Evolutionary conservation across 64 coral and sea anemone genomes (phyloP), one percentile per base, ranked within the genome.

Genomic region (Astreopora myriophthalma): DNA sequence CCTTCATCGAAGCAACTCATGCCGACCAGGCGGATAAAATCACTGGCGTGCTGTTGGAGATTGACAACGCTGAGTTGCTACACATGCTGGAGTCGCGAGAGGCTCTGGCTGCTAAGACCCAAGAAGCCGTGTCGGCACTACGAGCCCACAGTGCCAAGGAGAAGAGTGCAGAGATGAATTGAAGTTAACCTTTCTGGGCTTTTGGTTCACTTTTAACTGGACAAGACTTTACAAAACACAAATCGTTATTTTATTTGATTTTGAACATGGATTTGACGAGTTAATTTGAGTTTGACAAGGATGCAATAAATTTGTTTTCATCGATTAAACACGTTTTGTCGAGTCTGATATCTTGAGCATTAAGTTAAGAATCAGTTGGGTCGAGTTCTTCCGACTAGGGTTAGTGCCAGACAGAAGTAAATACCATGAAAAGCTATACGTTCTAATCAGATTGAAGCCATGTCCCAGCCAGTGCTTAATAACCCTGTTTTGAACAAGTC

Each of bases 21-120:
- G 74, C 96, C 51, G 93, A 95, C 0, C 67, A 95, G 19, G 96
- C 93, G 81, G 93, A 90, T 26, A 95, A 98, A 34, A 98, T 95
- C 57, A 95, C 94, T 77, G 96, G 93, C n/a, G 93, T 95, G 96
- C 58, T 98, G 90, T 31, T 98, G 80, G 96, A 98, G 82, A 98
- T 93, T 34, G 96, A 98, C 38, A 98, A 98, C 81, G 86, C 93
- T 9, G 96, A 98, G 90, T 39, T 98, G 48, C 76, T 98, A 11
- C 96, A 98, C 81, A 93, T 98, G 94, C 39, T 98, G 71, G 96
- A 95, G 90, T 98, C 94, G 0, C 82, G 73, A 31, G 96, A 98
- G 37, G 96, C 96, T 9, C 49, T 98, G 14, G 22, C 69, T 27
- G 87, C 94, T 46, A 98, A 98, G 65, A 94, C 31, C 3, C 66